A percentile compares a stretch with the other conserved stretches of the same genome.
These are phyloP conservation scores for Tragopan temminckii DNA, from an alignment of 2,797 vertebrate genomes.

Conservation along the genomic window DNA sequence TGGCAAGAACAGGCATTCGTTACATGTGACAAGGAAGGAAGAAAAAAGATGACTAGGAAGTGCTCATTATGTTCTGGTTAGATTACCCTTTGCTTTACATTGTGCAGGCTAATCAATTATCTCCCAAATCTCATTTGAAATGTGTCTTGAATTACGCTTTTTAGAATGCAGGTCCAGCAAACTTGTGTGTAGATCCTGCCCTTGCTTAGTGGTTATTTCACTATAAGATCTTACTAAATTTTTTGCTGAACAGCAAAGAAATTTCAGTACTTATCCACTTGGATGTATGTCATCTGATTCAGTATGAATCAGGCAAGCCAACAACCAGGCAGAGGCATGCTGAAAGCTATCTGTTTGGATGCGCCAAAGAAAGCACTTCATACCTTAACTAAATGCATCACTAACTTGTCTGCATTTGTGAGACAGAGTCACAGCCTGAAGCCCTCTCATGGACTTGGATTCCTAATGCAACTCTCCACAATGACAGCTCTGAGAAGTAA, in stretches of 20 bases:
- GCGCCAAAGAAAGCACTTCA: neutral
- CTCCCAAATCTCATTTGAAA: neutral
- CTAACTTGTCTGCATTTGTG: neutral
- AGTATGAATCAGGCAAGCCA: neutral
- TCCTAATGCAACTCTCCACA: neutral
- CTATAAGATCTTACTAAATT: neutral
- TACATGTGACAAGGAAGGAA: neutral
- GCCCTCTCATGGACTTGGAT: neutral
- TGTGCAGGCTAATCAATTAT: neutral
- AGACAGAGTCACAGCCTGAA: neutral
- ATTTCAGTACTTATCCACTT: neutral
- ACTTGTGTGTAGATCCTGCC: neutral
- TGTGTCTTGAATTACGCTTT: neutral
- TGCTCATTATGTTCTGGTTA: neutral
- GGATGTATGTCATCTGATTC: neutral
- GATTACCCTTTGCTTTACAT: neutral
- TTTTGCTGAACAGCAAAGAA: neutral
- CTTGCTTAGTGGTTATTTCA: neutral
- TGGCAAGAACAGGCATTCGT: neutral
- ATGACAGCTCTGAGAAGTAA: neutral
- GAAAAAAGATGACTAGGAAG: neutral
- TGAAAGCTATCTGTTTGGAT: neutral
- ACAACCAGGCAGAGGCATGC: neutral
- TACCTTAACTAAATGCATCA: neutral
- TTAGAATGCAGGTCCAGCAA: neutral